These are phyloP conservation scores for Clistopyga incitator DNA, from an alignment of 2,888 invertebrate species.

Conservation along the genomic window DNA sequence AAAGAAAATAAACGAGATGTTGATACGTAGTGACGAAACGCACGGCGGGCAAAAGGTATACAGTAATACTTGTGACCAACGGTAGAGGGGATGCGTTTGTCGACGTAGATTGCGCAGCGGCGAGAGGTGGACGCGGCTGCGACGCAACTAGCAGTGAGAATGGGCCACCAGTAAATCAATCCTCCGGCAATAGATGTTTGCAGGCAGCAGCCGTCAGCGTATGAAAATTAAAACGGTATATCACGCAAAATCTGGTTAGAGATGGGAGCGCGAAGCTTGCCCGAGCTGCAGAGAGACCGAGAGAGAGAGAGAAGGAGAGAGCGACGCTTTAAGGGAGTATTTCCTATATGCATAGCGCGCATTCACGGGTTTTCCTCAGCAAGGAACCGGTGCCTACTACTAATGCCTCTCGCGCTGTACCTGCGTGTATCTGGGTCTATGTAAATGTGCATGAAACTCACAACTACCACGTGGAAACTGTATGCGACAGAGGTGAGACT, in stretches of 20 bases:
- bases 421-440: conserved; percentile 16
- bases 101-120: conserved; percentile 53
- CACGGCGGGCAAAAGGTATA: background rate
- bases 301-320: conserved; percentile 2
- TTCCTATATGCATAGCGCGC: conserved; percentile 67
- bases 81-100: conserved; percentile 60
- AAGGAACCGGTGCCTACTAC: conserved; percentile 21
- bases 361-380: conserved; percentile 49
- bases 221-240: conserved; percentile 76
- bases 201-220: conserved; percentile 68
- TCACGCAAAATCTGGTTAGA: conserved; percentile 71
- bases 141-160: conserved; percentile 62
- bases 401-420: conserved; percentile 7
- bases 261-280: conserved; percentile 23
- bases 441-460: conserved; percentile 35
- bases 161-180: conserved; percentile 77
- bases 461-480: conserved; percentile 31
- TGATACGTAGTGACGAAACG: conserved; percentile 25
- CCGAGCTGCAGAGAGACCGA: conserved; percentile 1
- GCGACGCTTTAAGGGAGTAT: conserved; percentile 76
- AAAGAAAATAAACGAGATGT: background rate
- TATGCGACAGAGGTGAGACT: conserved; percentile 41
- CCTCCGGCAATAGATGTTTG: conserved; percentile 76
- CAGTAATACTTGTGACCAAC: background rate
- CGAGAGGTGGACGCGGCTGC: conserved; percentile 20